Percentiles rank a stretch among this genome's conserved stretches.
These are phyloP conservation scores for Gymnopithys bicolor DNA, from an alignment of 2,797 vertebrate species.

Conservation along the genomic window DNA sequence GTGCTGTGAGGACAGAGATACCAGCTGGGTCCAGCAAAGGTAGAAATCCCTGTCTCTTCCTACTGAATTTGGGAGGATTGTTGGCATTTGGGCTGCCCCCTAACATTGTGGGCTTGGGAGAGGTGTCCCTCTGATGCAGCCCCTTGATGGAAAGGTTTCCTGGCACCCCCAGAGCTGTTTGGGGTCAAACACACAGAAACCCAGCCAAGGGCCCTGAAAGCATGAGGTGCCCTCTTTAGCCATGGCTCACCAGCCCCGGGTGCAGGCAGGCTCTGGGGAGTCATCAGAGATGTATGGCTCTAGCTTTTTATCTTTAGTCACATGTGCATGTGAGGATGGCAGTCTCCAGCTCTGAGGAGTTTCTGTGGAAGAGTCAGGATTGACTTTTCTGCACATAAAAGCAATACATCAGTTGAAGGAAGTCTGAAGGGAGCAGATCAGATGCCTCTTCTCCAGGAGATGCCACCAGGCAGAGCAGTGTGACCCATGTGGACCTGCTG, in stretches of 20 bases:
- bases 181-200: not conserved
- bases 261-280: not conserved
- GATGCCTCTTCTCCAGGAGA: not conserved
- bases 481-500: not conserved
- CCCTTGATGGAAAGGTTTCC: not conserved
- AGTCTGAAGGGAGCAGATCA: not conserved
- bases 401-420: not conserved
- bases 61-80: not conserved
- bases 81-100: not conserved
- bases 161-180: not conserved
- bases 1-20: not conserved
- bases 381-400: not conserved
- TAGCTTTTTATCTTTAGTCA: not conserved
- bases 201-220: not conserved
- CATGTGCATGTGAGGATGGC: not conserved
- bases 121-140: not conserved
- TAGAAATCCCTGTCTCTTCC: not conserved
- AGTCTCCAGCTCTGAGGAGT: not conserved
- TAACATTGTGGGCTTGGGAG: rapidly evolving
- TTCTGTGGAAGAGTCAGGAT: not conserved
- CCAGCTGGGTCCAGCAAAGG: not conserved
- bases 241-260: not conserved
- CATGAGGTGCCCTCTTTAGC: not conserved
- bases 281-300: not conserved
- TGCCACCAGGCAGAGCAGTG: not conserved